A percentile compares a stretch with the other conserved stretches of the same genome.
phyloP scores from a whole-genome alignment of 2,888 invertebrate species.

The Achlya flavicornis region DNA sequence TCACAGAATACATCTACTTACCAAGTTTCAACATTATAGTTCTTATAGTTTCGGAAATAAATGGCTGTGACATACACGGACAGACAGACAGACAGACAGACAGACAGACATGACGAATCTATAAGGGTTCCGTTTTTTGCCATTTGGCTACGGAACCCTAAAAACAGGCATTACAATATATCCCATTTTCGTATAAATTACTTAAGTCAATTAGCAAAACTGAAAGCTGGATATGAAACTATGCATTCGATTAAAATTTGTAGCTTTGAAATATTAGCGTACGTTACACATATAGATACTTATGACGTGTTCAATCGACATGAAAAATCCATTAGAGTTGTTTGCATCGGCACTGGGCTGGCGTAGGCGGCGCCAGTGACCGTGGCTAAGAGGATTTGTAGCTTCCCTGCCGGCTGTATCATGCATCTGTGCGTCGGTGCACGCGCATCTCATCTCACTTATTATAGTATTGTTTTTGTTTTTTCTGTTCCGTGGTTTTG shows the following conservation, averaged over 20 bases:
- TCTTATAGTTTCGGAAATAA: too few species aligned
- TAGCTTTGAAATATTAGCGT: conserved; percentile 47
- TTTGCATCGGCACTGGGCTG: conserved; percentile 65
- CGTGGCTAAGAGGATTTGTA: conserved; percentile 80
- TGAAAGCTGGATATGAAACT: background rate
- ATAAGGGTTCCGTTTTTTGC: too few species aligned
- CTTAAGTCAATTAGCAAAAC: background rate
- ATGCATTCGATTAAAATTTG: conserved; percentile 26
- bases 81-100: too few species aligned
- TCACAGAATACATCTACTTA: too few species aligned
- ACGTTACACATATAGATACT: conserved; percentile 58
- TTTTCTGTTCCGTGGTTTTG: too few species aligned
- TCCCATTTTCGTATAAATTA: background rate
- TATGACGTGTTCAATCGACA: conserved; percentile 77
- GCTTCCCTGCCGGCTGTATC: conserved; percentile 55
- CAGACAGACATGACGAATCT: too few species aligned
- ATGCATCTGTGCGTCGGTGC: conserved; percentile 39
- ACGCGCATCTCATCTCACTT: conserved; percentile 23
- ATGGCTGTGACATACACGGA: too few species aligned
- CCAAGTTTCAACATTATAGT: too few species aligned
- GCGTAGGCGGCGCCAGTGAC: conserved; percentile 72
- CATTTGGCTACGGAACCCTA: too few species aligned
- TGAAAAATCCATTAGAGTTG: conserved; percentile 82
- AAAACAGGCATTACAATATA: too few species aligned
- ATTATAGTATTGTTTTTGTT: background rate